These are phyloP conservation scores for Crepidodera aurea DNA, from an alignment of 2,888 invertebrate species.

Conservation along the genomic window DNA sequence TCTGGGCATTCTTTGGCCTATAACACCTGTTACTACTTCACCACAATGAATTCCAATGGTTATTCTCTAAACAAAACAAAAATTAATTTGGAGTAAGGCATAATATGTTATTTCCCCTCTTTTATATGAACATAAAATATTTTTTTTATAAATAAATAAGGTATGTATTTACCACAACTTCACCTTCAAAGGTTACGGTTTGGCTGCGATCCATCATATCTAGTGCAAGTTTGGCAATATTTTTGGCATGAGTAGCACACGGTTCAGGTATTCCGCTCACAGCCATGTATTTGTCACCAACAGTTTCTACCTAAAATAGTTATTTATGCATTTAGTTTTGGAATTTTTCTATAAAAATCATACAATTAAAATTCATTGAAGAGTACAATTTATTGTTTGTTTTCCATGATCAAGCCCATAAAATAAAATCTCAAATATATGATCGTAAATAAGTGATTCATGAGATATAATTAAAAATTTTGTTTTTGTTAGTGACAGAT, in stretches of 20 bases:
- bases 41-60: constrained; percentile 95
- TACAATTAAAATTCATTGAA: no score
- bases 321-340: no score
- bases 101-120: no score
- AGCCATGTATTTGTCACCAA: constrained; percentile 98
- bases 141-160: no score
- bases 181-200: constrained; percentile 85
- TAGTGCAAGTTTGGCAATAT: constrained; percentile 87
- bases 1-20: constrained; percentile 92
- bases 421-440: no score
- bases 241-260: constrained; percentile 88
- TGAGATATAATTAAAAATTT: no score
- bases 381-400: no score
- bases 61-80: constrained; percentile 72
- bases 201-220: constrained; percentile 96
- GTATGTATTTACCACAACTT: constrained; percentile 85
- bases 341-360: no score
- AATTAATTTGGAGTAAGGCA: not conserved
- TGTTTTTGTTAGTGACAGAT: no score
- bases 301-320: constrained; percentile 89
- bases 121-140: not conserved
- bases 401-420: no score
- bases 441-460: no score
- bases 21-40: constrained; percentile 93
- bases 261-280: constrained; percentile 94